Evolutionary conservation across 2,113 vertebrate species (phyloP).

Genomic region (Piprites chloris): DNA sequence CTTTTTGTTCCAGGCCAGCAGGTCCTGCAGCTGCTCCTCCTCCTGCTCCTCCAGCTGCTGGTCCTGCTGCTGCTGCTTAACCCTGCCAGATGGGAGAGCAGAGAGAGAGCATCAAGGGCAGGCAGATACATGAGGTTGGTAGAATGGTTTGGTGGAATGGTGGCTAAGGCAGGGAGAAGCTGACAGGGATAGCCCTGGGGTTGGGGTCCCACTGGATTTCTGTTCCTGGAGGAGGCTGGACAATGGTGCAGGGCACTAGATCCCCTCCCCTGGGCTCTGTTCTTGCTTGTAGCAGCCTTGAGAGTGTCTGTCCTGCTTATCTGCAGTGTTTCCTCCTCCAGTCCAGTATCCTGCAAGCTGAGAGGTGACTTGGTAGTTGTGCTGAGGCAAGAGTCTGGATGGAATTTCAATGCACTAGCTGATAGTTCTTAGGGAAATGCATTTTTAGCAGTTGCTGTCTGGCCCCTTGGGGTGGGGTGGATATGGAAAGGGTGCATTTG

Average conservation of each 20-base stretch:
- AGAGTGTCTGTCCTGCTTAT: not conserved
- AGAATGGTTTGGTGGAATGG: not conserved
- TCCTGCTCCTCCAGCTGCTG: not conserved
- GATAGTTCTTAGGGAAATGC: not conserved
- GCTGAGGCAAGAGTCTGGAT: not conserved
- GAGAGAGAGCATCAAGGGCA: not conserved
- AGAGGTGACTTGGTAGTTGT: not conserved
- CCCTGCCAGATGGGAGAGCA: conserved; percentile 33
- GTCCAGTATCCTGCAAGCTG: not conserved
- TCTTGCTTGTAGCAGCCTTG: not conserved
- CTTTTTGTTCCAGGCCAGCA: not conserved
- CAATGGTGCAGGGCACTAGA: not conserved
- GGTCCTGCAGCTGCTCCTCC: conserved; percentile 56
- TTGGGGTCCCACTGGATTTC: not conserved
- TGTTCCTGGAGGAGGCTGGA: not conserved
- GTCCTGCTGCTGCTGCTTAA: conserved; percentile 46
- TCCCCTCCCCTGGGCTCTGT: not conserved
- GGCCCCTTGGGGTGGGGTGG: not conserved
- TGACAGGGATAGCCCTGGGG: not conserved
- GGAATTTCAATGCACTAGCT: not conserved
- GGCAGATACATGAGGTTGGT: not conserved
- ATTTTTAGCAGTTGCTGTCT: not conserved
- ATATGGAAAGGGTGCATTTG: not conserved
- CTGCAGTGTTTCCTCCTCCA: not conserved
- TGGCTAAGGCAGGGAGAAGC: not conserved